Evolutionary conservation across 2,888 invertebrate species (phyloP), one percentile per base, ranked within the genome.

Genomic region (Cataglyphis altisquamis): DNA sequence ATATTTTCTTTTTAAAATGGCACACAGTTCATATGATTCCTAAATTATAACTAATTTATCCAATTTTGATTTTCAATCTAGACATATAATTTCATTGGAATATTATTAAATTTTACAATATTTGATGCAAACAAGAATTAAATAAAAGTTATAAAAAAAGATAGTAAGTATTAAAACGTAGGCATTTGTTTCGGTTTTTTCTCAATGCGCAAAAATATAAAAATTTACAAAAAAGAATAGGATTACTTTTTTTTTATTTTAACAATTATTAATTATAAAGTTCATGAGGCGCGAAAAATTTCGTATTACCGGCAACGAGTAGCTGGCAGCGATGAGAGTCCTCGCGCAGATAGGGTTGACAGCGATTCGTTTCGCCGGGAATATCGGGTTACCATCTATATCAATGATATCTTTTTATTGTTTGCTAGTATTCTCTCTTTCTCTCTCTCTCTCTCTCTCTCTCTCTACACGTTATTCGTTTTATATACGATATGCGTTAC

Each of bases 321-420:
- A 25, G 18, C 45, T 32, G 45, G 12, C 48, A 6, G 36, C n/a
- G 62, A 29, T 21, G 25, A 25, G 63, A 64, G 45, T 78, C 75
- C 32, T 39, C 6, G 48, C 45, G 52, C 21, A 55, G 77, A 78
- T 78, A 77, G 82, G 82, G 68, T 78, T 41, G 68, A 83, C 32
- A 32, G 48, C 52, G 75, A 70, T 85, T 84, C 68, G 48, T 74
- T 70, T 85, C 80, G 63, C 57, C 80, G 52, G 70, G 48, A 80
- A 63, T 85, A 85, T 85, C 85, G 29, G 66, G 62, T 85, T 85
- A 66, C 83, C 45, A 62, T 45, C 63, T 83, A 72, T 63, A 66
- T 83, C 68, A 52, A 72, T 68, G 63, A n/a, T 75, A 57, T 57
- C 66, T 70, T 75, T 84, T 81, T 73, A 70, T 39, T 36, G 25